Percentiles rank a stretch among this genome's conserved stretches.
phyloP scores from a whole-genome alignment of 2,113 vertebrate species.

The Siniperca knerii region DNA sequence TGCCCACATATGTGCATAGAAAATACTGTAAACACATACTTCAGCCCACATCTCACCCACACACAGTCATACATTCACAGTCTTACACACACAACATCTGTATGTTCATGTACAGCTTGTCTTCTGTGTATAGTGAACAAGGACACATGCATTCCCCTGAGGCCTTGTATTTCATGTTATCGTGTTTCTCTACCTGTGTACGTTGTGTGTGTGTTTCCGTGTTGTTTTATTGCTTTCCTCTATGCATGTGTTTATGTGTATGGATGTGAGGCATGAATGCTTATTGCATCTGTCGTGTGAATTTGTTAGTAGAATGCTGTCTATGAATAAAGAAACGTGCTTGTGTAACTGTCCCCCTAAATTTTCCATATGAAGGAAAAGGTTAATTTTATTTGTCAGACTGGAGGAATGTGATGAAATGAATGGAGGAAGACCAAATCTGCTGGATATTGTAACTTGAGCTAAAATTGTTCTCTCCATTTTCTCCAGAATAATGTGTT shows the following conservation, averaged over 20 bases:
- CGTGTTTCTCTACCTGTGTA: background rate
- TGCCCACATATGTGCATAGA: background rate
- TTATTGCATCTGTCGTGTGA: background rate
- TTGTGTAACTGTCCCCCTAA: background rate
- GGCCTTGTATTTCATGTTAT: constrained; percentile 55
- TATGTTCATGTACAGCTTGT: constrained; percentile 40
- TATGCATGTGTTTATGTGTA: background rate
- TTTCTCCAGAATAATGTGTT: background rate
- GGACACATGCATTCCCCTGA: constrained; percentile 57
- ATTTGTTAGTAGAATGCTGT: background rate
- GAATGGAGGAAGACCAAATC: background rate
- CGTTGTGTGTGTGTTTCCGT: background rate
- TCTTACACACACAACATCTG: background rate
- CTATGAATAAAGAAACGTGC: no score
- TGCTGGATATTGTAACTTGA: constrained; percentile 23
- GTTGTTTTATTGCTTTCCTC: background rate
- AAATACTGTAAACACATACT: background rate
- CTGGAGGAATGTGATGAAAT: background rate
- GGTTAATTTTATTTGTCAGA: background rate
- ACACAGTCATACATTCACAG: background rate
- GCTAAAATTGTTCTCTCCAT: constrained; percentile 9
- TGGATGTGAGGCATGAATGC: background rate
- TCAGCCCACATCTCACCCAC: constrained; percentile 7
- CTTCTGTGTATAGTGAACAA: constrained; percentile 49
- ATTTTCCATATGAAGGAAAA: background rate